phyloP scores from a whole-genome alignment of 2,113 vertebrate species.

The Anser brachyrhynchus region DNA sequence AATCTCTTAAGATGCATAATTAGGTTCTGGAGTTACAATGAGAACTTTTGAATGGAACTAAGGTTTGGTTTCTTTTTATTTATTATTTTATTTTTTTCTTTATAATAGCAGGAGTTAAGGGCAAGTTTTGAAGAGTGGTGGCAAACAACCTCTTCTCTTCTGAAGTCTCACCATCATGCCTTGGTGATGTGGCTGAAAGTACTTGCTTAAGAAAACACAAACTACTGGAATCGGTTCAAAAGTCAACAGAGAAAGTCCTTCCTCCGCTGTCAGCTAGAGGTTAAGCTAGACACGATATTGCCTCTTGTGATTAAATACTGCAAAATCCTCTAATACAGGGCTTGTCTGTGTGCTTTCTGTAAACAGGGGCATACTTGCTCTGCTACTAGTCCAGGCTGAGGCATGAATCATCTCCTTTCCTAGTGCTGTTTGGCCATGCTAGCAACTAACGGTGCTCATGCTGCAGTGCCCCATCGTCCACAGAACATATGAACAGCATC shows the following conservation, averaged over 20 bases:
- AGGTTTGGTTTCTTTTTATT: not conserved
- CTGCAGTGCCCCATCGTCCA: not conserved
- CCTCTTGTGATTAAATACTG: not conserved
- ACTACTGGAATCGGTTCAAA: not conserved
- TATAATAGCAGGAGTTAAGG: not conserved
- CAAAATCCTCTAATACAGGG: not conserved
- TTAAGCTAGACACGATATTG: not conserved
- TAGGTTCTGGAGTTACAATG: not conserved
- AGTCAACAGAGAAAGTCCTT: not conserved
- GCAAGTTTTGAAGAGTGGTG: not conserved
- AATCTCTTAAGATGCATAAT: not conserved
- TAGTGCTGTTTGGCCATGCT: not conserved
- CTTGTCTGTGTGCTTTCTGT: not conserved
- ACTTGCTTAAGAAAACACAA: not conserved
- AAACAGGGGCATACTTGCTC: fast-evolving
- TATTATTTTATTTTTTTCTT: not conserved
- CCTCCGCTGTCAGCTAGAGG: not conserved
- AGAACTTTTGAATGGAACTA: not conserved
- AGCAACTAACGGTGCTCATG: fast-evolving
- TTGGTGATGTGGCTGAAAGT: not conserved
- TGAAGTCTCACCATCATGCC: fast-evolving
- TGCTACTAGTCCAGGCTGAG: not conserved
- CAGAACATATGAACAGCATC: not conserved
- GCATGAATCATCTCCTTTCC: fast-evolving
- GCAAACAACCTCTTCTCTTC: not conserved